Evolutionary conservation across 1,140 invertebrate species (phyloP).

Genomic region (Triops cancriformis): DNA sequence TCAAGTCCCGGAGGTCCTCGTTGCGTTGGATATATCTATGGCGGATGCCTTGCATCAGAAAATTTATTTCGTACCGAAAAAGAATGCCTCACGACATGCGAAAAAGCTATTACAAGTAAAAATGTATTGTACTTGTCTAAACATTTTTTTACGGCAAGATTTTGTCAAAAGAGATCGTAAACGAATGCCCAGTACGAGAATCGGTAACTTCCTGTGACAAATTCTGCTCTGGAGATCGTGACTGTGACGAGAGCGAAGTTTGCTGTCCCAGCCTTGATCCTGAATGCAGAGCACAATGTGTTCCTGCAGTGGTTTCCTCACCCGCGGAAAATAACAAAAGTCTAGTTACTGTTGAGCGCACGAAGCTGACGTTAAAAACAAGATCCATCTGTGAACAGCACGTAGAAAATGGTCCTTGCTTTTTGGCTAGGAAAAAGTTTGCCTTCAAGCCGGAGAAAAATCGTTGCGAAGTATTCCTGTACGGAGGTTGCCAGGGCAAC

Average conservation of each 20-base stretch:
- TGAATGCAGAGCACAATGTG: background rate
- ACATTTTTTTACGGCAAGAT: background rate
- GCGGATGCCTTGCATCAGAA: slow-evolving; percentile 38
- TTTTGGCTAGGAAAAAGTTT: slow-evolving; percentile 31
- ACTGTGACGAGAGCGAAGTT: background rate
- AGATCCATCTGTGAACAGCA: background rate
- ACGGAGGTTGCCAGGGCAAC: slow-evolving; percentile 40
- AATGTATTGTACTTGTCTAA: background rate
- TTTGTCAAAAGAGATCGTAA: background rate
- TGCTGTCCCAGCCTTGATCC: background rate
- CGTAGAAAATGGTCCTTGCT: slow-evolving; percentile 14
- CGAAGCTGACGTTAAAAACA: background rate
- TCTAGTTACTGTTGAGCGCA: background rate
- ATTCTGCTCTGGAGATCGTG: background rate
- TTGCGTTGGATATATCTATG: slow-evolving; percentile 34
- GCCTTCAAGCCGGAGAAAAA: slow-evolving; percentile 32
- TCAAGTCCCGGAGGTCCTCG: background rate
- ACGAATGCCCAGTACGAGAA: background rate
- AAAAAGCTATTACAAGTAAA: slow-evolving; percentile 27
- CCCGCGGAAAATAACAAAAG: background rate
- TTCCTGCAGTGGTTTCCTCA: background rate
- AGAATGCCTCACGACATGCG: slow-evolving; percentile 33
- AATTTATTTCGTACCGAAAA: slow-evolving; percentile 36
- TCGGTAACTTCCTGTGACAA: background rate
- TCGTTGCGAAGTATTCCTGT: slow-evolving; percentile 32